These are phyloP conservation scores for Notothenia coriiceps DNA, from an alignment of 2,113 vertebrate species.

Conservation along the genomic window DNA sequence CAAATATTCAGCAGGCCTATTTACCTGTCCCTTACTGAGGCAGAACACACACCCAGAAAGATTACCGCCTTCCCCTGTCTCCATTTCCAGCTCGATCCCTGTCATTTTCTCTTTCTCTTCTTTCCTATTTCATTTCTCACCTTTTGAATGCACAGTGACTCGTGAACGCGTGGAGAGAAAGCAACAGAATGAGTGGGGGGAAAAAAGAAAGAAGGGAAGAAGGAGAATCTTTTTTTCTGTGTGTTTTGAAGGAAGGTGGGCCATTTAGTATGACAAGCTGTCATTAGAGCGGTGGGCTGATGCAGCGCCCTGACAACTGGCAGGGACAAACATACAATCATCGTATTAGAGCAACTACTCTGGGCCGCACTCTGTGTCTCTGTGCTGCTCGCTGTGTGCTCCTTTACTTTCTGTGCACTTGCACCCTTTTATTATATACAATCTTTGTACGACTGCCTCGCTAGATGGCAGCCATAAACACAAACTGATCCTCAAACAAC, in stretches of 20 bases:
- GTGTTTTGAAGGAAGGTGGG: conserved; percentile 58
- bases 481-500: conserved; percentile 63
- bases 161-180: conserved; percentile 16
- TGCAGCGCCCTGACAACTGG: conserved; percentile 94
- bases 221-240: conserved; percentile 20
- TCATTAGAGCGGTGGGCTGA: conserved; percentile 94
- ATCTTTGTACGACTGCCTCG: conserved; percentile 52
- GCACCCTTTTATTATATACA: conserved; percentile 66
- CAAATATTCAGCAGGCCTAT: conserved; percentile 61
- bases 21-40: conserved; percentile 41
- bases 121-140: conserved; percentile 68
- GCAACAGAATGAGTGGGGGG: conserved; percentile 27
- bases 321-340: conserved; percentile 96
- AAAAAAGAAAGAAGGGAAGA: conserved; percentile 78
- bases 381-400: conserved; percentile 10
- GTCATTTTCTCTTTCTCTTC: conserved; percentile 59
- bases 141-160: conserved; percentile 41
- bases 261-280: conserved; percentile 90
- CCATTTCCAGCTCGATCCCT: conserved; percentile 60
- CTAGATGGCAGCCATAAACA: conserved; percentile 65
- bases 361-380: conserved; percentile 48
- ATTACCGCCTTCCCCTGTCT: conserved; percentile 65
- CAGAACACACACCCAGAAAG: conserved; percentile 33
- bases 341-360: conserved; percentile 91
- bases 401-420: conserved; percentile 29